Conservation (phyloP, 2,888 invertebrate genomes). For the Loripinus fragilis region DNA sequence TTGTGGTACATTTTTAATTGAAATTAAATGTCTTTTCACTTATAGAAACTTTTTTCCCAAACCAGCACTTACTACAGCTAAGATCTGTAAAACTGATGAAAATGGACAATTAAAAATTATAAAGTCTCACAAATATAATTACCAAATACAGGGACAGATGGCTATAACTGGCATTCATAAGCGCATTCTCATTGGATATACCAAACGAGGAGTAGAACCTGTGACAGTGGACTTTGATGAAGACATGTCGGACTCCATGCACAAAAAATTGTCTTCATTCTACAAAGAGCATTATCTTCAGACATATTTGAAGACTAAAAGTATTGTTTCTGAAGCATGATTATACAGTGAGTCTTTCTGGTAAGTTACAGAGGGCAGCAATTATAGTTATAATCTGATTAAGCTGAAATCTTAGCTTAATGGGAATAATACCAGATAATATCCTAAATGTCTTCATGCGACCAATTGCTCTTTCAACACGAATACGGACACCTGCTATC, state of each 20-base stretch:
- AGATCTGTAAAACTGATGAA: background rate
- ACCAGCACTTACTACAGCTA: background rate
- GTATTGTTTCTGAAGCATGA: background rate
- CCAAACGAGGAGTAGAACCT: background rate
- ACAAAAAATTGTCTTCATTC: background rate
- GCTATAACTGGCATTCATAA: conserved; percentile 2
- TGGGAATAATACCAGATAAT: conserved; percentile 28
- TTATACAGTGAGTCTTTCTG: background rate
- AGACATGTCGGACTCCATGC: background rate
- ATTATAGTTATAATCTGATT: conserved; percentile 32
- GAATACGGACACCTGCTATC: conserved; percentile 26
- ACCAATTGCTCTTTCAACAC: conserved; percentile 30
- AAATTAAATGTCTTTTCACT: conserved; percentile 4
- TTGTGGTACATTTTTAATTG: conserved; percentile 3
- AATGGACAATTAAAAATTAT: background rate
- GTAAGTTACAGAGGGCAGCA: conserved; percentile 27
- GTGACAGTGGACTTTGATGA: conserved; percentile 11
- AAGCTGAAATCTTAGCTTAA: conserved; percentile 29
- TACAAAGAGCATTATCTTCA: background rate
- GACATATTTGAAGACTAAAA: background rate
- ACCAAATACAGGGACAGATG: conserved; percentile 11
- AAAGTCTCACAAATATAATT: background rate
- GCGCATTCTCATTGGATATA: background rate
- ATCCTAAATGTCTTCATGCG: conserved; percentile 35
- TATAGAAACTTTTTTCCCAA: background rate